A percentile compares a stretch with the other conserved stretches of the same genome.
Conservation (phyloP, 2,113 vertebrate species). For the Nasalis larvatus region DNA sequence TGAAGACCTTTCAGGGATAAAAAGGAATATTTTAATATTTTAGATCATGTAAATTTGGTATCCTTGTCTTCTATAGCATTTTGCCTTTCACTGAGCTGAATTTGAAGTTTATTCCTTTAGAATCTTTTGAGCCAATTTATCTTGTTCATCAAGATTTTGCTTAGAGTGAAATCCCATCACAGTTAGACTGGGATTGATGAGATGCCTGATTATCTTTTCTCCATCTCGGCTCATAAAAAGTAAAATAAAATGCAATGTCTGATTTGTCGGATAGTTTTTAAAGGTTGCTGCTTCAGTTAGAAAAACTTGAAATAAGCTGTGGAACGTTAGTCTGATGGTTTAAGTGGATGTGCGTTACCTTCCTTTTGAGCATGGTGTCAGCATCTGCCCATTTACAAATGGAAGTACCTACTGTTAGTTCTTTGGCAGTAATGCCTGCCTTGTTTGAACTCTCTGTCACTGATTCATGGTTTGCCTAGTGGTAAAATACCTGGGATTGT, state of each 20-base stretch:
- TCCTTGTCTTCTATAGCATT: neutral
- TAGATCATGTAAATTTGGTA: neutral
- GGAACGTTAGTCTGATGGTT: no score
- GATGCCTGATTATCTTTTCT: no score
- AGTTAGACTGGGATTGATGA: neutral
- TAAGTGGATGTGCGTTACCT: neutral
- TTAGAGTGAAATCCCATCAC: neutral
- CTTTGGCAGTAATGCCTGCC: neutral
- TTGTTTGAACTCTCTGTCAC: neutral
- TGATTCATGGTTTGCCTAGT: neutral
- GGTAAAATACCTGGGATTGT: neutral
- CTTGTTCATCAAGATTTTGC: neutral
- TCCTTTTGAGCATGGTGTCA: neutral
- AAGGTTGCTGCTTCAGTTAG: neutral
- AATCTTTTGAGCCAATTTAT: neutral
- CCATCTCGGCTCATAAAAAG: no score
- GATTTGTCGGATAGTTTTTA: neutral
- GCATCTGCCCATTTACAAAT: accelerated
- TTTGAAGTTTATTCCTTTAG: neutral
- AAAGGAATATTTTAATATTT: accelerated
- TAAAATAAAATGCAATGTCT: neutral
- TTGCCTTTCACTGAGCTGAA: neutral
- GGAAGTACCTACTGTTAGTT: neutral
- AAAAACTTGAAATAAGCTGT: neutral
- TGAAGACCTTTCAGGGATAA: neutral